Evolutionary conservation across 2,888 invertebrate genomes (phyloP).

Genomic region (Coecobrya sp.): DNA sequence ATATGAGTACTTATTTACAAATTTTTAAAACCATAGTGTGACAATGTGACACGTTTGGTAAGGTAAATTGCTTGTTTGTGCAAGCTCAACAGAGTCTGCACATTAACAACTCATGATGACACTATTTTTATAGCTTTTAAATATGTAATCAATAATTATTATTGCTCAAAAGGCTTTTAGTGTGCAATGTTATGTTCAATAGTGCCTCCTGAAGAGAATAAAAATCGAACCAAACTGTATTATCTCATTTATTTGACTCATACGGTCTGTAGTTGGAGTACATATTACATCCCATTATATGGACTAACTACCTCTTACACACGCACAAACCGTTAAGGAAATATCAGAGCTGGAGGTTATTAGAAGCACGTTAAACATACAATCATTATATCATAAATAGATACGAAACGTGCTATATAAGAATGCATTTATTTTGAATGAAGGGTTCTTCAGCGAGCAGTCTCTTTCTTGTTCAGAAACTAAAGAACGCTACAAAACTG

Average conservation of each 20-base stretch:
- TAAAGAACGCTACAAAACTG: not conserved
- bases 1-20: not conserved
- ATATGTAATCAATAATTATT: not conserved
- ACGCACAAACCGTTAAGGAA: no score
- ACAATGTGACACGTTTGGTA: not conserved
- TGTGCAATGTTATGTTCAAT: constrained; percentile 39
- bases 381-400: no score
- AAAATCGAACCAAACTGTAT: not conserved
- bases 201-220: not conserved
- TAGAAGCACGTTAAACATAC: no score
- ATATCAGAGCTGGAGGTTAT: no score
- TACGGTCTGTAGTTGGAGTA: not conserved
- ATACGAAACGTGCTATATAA: no score
- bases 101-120: not conserved
- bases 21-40: not conserved
- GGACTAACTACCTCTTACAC: not conserved
- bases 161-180: constrained; percentile 13
- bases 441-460: not conserved
- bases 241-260: not conserved
- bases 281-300: not conserved
- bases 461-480: not conserved
- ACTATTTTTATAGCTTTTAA: not conserved
- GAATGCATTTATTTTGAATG: not conserved
- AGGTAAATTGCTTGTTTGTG: not conserved
- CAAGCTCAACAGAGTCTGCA: not conserved